phyloP scores from a whole-genome alignment of 2,888 invertebrate species.

The Protophormia terraenovae region DNA sequence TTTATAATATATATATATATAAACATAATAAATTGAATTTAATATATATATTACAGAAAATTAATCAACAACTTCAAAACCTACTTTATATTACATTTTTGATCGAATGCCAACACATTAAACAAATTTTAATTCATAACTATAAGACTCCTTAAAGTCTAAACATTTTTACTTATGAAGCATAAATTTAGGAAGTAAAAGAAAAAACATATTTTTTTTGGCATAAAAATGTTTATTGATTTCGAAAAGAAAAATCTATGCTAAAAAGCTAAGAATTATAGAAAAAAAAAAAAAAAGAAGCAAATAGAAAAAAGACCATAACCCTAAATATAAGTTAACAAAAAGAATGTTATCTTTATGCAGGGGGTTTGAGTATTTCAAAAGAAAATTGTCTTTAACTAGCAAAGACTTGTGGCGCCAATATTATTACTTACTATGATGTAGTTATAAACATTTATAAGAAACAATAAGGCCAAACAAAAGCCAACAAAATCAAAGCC shows the following conservation, averaged over 20 bases:
- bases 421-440: background rate
- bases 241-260: background rate
- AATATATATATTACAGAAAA: background rate
- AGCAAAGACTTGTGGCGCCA: conserved; percentile 30
- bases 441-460: background rate
- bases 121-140: background rate
- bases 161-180: background rate
- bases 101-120: conserved; percentile 21
- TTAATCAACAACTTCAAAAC: background rate
- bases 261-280: background rate
- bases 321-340: conserved; percentile 26
- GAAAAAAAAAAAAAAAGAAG: background rate
- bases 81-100: conserved; percentile 17
- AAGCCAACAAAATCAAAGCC: background rate
- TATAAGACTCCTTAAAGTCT: conserved; percentile 51
- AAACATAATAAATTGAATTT: too few species aligned
- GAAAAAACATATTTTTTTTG: conserved; percentile 38
- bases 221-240: conserved; percentile 58
- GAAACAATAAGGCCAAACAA: conserved; percentile 30
- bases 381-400: conserved; percentile 14
- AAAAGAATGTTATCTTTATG: background rate
- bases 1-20: too few species aligned
- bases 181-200: conserved; percentile 21
- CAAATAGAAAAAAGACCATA: conserved; percentile 14
- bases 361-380: background rate